Evolutionary conservation across 1,140 invertebrate species (phyloP).

Genomic region (Drosophila equinoxialis): DNA sequence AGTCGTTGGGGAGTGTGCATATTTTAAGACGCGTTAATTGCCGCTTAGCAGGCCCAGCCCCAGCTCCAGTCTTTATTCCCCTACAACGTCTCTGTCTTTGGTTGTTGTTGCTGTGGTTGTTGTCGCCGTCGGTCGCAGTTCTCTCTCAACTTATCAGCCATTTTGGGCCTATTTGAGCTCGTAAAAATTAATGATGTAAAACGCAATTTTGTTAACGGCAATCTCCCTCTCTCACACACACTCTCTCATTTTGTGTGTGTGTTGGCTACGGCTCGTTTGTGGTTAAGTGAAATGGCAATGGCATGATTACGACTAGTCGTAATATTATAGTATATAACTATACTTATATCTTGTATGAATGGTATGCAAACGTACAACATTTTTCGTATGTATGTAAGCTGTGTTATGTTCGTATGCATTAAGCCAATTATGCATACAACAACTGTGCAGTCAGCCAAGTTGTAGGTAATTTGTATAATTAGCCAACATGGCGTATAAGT

Average conservation of each 20-base stretch:
- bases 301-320: conserved; percentile 59
- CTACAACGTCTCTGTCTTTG: background rate
- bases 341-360: conserved; percentile 12
- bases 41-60: conserved; percentile 59
- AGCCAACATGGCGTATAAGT: conserved; percentile 73
- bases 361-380: background rate
- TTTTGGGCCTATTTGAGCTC: conserved; percentile 75
- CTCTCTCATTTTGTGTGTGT: background rate
- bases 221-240: conserved; percentile 46
- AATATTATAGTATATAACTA: conserved; percentile 57
- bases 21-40: conserved; percentile 71
- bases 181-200: conserved; percentile 81
- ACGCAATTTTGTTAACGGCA: conserved; percentile 79
- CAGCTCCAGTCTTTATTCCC: background rate
- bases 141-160: conserved; percentile 67
- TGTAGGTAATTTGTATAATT: conserved; percentile 71
- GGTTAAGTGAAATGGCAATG: conserved; percentile 80
- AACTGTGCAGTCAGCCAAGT: conserved; percentile 38
- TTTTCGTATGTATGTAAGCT: background rate
- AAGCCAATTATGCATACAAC: conserved; percentile 60
- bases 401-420: conserved; percentile 35
- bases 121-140: conserved; percentile 24
- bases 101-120: conserved; percentile 8
- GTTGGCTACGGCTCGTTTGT: conserved; percentile 75
- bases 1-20: conserved; percentile 6